phyloP scores from a whole-genome alignment of 2,888 invertebrate genomes.

The Trissolcus japonicus region DNA sequence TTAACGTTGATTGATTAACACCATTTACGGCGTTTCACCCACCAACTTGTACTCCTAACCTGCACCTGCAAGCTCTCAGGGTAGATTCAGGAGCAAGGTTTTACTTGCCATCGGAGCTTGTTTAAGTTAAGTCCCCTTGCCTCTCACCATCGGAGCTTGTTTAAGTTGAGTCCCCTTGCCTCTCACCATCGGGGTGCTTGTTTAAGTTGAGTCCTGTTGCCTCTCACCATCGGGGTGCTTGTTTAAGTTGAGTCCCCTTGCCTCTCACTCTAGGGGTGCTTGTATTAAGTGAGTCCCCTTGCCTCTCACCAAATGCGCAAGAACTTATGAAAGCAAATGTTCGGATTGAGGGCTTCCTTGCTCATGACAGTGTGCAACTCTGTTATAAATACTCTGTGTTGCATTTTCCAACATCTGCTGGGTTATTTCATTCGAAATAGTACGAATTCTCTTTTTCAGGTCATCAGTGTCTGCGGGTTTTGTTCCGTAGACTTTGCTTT shows the following conservation, averaged over 20 bases:
- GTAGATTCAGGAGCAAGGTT: neutral
- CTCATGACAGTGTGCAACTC: neutral
- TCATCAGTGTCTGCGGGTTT: neutral
- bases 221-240: conserved; percentile 4
- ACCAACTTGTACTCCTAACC: neutral
- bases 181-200: conserved; percentile 3
- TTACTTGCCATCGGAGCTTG: neutral
- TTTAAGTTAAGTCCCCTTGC: neutral
- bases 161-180: too few relatives aligned
- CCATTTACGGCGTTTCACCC: neutral
- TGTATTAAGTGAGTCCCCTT: too few relatives aligned
- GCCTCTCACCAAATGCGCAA: too few relatives aligned
- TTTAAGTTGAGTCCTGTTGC: conserved; percentile 7
- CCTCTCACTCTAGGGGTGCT: too few relatives aligned
- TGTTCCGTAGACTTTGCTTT: conserved; percentile 2
- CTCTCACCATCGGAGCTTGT: too few relatives aligned
- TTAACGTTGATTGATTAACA: neutral
- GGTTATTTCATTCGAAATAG: neutral
- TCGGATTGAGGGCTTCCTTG: conserved; percentile 2
- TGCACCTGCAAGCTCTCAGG: neutral
- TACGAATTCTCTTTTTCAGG: neutral
- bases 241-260: too few relatives aligned
- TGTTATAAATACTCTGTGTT: neutral
- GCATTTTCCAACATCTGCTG: neutral
- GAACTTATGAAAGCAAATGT: neutral